Base-by-base conservation (phyloP, 2,888 invertebrate species). In the Callimorpha dominula region DNA sequence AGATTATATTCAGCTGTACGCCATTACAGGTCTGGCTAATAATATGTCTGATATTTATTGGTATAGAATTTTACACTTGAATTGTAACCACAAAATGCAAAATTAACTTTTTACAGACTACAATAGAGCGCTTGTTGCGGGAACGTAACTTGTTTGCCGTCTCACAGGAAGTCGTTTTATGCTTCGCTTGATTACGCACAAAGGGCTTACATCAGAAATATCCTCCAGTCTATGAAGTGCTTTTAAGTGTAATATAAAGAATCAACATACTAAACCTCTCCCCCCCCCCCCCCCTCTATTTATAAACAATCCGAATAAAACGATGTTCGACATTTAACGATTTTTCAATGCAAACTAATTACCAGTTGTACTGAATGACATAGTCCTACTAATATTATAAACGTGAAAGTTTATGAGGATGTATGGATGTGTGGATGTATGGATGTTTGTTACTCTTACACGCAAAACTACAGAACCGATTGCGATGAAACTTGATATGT, bases 81-180 rank as follows among this genome's bases (percentile, higher is more conserved):
- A 73, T 69, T 70, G 83, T 85, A 88, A 91, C 91, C 91, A 85
- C 90, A 91, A 90, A 87, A 86, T 85, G 84, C 83, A 81, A 86
- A 86, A 89, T 88, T 88, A 87, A 80, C 79, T 88, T 90, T 91
- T 90, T 89, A 85, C 86, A 81, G 67, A 75, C 64, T 80, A 82
- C 74, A 73, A 81, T 71, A 85, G 84, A 81, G 79, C 78, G 80
- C 78, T 83, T 66, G 79, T 87, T 87, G 89, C 90, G 89, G 88
- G 88, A 89, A 89, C 81, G 74, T 75, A 82, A 77, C 76, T 76
- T 79, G 77, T 77, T 81, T 80, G 81, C 83, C 81, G 87, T 83
- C 84, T 86, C 88, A 85, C 90, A 91, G 93, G 92, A 94, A 94
- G 91, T 88, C 82, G 93, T 94, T 94, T 93, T 89, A 93, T 89